Evolutionary conservation across 1,140 invertebrate genomes (phyloP).

Genomic region (Drosophila orena): DNA sequence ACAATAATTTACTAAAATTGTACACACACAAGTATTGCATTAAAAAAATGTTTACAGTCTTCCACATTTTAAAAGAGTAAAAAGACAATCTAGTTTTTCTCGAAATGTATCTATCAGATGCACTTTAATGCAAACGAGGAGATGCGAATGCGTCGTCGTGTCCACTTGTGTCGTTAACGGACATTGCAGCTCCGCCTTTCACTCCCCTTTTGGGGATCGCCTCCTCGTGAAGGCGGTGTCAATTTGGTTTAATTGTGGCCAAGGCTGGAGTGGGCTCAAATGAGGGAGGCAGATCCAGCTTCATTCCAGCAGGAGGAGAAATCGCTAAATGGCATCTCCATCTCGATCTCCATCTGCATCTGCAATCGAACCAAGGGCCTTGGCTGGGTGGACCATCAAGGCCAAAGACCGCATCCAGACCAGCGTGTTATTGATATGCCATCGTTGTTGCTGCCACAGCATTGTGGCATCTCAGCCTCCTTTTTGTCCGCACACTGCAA

Average conservation of each 20-base stretch:
- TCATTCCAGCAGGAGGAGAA: conserved; percentile 11
- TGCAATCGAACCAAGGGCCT: conserved; percentile 34
- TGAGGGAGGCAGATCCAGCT: conserved; percentile 14
- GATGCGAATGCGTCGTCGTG: conserved; percentile 41
- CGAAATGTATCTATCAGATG: conserved; percentile 33
- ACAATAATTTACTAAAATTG: no score
- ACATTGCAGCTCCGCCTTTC: conserved; percentile 19
- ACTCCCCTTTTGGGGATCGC: conserved; percentile 3
- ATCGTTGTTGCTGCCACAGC: conserved; percentile 36
- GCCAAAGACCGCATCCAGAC: conserved; percentile 49
- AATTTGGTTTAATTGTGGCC: conserved; percentile 74
- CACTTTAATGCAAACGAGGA: conserved; percentile 43
- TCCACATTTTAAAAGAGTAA: no score
- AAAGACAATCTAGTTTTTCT: neutral
- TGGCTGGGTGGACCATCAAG: conserved; percentile 47
- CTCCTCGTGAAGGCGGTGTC: conserved; percentile 47
- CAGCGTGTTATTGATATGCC: conserved; percentile 61
- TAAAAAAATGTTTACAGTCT: no score
- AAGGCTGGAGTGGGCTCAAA: conserved; percentile 39
- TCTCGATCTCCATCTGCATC: conserved; percentile 47
- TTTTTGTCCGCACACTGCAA: conserved; percentile 34
- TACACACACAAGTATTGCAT: no score
- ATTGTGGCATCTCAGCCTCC: conserved; percentile 32
- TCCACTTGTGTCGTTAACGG: conserved; percentile 61
- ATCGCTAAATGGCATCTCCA: conserved; percentile 49